Evolutionary conservation across 92 coral and sea anemone genomes (phyloP).

Genomic region (Actinostola sp.): DNA sequence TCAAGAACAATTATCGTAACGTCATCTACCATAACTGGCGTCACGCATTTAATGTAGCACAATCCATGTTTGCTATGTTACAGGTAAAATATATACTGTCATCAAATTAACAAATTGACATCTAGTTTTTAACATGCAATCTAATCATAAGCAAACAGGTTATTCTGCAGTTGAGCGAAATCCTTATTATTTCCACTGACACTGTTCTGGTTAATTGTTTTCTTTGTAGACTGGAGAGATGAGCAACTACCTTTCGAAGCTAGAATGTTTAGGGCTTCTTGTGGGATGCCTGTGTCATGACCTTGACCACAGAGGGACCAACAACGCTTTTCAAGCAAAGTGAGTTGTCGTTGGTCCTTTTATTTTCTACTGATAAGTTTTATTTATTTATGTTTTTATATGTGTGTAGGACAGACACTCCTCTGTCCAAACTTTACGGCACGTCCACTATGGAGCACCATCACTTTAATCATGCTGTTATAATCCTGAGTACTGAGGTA

Average conservation of each 20-base stretch:
- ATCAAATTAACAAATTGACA: too few species aligned
- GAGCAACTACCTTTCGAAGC: slow-evolving; percentile 68
- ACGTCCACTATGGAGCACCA: slow-evolving; percentile 97
- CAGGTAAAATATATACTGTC: too few species aligned
- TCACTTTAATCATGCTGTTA: slow-evolving; percentile 97
- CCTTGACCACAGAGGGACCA: slow-evolving; percentile 98
- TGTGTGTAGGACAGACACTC: slow-evolving; percentile 91
- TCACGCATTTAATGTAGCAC: slow-evolving; percentile 98
- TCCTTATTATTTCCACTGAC: too few species aligned
- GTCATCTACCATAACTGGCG: slow-evolving; percentile 99
- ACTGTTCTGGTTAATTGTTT: slow-evolving; percentile 14
- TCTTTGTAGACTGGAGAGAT: slow-evolving; percentile 82
- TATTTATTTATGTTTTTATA: too few species aligned
- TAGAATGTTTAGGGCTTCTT: slow-evolving; percentile 92
- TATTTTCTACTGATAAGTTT: neutral
- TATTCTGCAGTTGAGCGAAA: too few species aligned
- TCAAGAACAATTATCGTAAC: slow-evolving; percentile 92
- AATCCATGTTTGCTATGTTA: slow-evolving; percentile 96
- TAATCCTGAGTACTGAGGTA: slow-evolving; percentile 98
- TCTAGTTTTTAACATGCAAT: too few species aligned
- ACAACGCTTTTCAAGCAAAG: slow-evolving; percentile 99
- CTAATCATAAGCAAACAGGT: too few species aligned
- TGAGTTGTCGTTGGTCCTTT: slow-evolving; percentile 34
- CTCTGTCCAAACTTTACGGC: slow-evolving; percentile 94
- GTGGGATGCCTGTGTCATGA: slow-evolving; percentile 99